Conservation (phyloP, 2,888 invertebrate species). For the Geotrupes spiniger region DNA sequence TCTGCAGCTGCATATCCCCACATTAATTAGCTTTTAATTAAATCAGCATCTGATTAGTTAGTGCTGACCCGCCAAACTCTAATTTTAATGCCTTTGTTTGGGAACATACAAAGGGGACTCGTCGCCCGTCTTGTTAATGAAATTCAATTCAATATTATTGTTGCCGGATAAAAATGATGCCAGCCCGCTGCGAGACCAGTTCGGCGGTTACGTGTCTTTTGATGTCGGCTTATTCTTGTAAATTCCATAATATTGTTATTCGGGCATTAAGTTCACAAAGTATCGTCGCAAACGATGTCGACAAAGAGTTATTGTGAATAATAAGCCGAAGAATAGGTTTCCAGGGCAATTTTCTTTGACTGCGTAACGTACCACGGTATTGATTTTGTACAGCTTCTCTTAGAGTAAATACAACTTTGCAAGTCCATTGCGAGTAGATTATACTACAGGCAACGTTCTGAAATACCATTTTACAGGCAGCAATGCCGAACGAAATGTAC, state of each 20-base stretch:
- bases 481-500: too few relatives aligned
- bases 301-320: constrained; percentile 4
- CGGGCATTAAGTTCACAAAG: constrained; percentile 17
- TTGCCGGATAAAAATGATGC: constrained; percentile 1
- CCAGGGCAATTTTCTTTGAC: constrained; percentile 5
- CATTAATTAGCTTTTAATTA: constrained; percentile 43
- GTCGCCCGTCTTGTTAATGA: too few relatives aligned
- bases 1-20: constrained; percentile 35
- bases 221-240: constrained; percentile 19
- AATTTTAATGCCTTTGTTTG: constrained; percentile 7
- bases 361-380: too few relatives aligned
- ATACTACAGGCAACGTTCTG: too few relatives aligned
- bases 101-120: neutral
- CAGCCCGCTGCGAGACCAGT: neutral
- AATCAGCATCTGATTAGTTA: constrained; percentile 36
- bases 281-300: neutral
- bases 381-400: too few relatives aligned
- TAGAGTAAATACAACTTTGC: too few relatives aligned
- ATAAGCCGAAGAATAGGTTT: neutral
- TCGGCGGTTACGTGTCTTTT: constrained; percentile 3
- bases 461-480: too few relatives aligned
- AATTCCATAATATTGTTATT: constrained; percentile 18
- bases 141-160: neutral
- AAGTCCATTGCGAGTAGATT: too few relatives aligned
- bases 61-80: constrained; percentile 8